Percentiles rank a stretch among this genome's conserved stretches.
Conservation (phyloP, 2,888 invertebrate species). For the Branchinecta sandiegonensis region DNA sequence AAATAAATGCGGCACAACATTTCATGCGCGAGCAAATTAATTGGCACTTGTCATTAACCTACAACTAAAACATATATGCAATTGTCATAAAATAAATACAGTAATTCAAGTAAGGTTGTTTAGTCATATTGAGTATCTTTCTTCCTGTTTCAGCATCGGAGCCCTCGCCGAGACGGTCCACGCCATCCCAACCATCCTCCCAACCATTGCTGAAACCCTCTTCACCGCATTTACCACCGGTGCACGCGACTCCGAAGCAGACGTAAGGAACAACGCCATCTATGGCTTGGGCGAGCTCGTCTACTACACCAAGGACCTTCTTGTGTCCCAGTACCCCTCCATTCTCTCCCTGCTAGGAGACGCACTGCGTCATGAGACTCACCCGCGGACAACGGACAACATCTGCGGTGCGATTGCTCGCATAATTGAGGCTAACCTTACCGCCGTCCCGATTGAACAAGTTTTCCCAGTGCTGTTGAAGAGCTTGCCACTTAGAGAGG, state of each 20-base stretch:
- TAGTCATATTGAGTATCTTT: background rate
- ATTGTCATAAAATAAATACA: too few relatives aligned
- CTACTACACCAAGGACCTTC: slow-evolving; percentile 46
- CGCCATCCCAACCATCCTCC: background rate
- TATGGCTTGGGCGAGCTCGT: slow-evolving; percentile 60
- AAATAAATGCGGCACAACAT: too few relatives aligned
- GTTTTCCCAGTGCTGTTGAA: slow-evolving; percentile 54
- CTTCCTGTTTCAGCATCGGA: slow-evolving; percentile 3
- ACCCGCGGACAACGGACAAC: slow-evolving; percentile 53
- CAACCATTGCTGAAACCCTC: background rate
- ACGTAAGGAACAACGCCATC: slow-evolving; percentile 59
- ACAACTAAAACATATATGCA: too few relatives aligned
- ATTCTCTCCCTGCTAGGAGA: slow-evolving; percentile 51
- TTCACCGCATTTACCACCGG: slow-evolving; percentile 48
- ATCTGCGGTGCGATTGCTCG: slow-evolving; percentile 61
- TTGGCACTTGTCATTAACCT: too few relatives aligned
- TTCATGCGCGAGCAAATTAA: too few relatives aligned
- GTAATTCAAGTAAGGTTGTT: too few relatives aligned
- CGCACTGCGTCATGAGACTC: slow-evolving; percentile 47
- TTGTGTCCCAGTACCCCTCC: slow-evolving; percentile 47
- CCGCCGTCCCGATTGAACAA: slow-evolving; percentile 51
- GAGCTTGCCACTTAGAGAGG: slow-evolving; percentile 55
- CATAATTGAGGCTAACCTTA: slow-evolving; percentile 49
- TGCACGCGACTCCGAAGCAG: slow-evolving; percentile 47
- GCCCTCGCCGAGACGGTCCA: slow-evolving; percentile 6